A percentile compares a stretch with the other conserved stretches of the same genome.
Conservation (phyloP, 1,140 invertebrate genomes). For the Drosophila equinoxialis region DNA sequence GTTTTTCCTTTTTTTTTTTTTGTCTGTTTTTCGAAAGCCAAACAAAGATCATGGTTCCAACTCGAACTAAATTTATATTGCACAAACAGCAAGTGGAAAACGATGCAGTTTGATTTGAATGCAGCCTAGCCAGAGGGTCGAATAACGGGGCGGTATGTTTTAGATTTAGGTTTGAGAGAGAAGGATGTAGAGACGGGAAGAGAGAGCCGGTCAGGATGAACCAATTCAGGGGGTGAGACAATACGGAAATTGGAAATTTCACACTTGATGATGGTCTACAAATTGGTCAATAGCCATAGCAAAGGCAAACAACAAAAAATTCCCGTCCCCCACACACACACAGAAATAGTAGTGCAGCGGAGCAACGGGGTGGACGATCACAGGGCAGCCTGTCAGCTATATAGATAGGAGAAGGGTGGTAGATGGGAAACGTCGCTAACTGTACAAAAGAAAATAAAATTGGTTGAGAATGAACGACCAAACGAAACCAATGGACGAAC, state of each 20-base stretch:
- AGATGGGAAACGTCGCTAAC: slow-evolving; percentile 28
- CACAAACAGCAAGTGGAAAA: slow-evolving; percentile 50
- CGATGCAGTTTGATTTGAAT: slow-evolving; percentile 53
- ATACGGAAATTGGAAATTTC: slow-evolving; percentile 78
- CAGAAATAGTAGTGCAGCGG: slow-evolving; percentile 4
- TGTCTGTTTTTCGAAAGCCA: not conserved
- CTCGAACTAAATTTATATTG: slow-evolving; percentile 46
- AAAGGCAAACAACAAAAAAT: slow-evolving; percentile 51
- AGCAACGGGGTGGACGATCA: not conserved
- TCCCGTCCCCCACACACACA: slow-evolving; percentile 18
- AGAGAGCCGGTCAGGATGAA: not conserved
- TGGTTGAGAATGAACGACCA: slow-evolving; percentile 23
- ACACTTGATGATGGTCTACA: slow-evolving; percentile 78
- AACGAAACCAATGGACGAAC: slow-evolving; percentile 24
- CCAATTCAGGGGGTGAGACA: slow-evolving; percentile 10
- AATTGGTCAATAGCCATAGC: slow-evolving; percentile 71
- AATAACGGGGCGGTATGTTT: not conserved
- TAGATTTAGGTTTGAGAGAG: not conserved
- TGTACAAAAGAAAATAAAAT: slow-evolving; percentile 75
- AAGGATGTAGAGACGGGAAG: not conserved
- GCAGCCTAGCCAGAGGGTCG: not conserved
- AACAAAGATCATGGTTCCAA: slow-evolving; percentile 13
- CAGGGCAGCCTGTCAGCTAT: slow-evolving; percentile 52
- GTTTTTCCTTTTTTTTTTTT: not conserved
- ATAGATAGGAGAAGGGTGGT: slow-evolving; percentile 38